These are phyloP conservation scores for Trachurus trachurus DNA, from an alignment of 2,797 vertebrate genomes.

Conservation along the genomic window DNA sequence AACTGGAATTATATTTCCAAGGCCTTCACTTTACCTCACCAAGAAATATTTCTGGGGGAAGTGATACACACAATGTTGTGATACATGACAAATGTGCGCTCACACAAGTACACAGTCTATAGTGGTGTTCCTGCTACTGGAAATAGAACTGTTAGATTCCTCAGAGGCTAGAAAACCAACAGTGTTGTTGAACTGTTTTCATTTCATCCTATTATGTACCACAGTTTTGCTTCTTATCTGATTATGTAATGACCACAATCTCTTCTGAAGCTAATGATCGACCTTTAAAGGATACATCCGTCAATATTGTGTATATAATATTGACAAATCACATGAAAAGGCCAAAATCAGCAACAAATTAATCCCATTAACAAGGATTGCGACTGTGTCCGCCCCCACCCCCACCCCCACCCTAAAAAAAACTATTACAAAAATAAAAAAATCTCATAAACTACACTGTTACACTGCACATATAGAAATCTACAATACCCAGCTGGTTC, in stretches of 20 bases:
- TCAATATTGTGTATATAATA: background rate
- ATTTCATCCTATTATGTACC: background rate
- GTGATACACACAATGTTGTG: background rate
- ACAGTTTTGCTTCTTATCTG: background rate
- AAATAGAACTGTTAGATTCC: constrained; percentile 19
- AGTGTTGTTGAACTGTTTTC: background rate
- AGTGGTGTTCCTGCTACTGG: background rate
- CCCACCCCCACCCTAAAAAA: background rate
- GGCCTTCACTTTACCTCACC: background rate
- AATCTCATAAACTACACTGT: background rate
- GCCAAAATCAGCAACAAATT: background rate
- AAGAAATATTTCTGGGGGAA: background rate
- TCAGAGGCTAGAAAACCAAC: background rate
- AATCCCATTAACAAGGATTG: background rate
- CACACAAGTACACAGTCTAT: background rate
- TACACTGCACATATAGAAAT: background rate
- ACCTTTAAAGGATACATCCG: background rate
- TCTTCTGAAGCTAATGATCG: background rate
- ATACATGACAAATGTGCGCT: background rate
- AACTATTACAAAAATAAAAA: background rate
- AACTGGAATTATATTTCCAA: constrained; percentile 4
- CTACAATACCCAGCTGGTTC: background rate
- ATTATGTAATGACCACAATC: background rate
- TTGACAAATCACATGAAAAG: constrained; percentile 8
- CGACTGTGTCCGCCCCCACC: background rate